Conservation (phyloP, 2,797 vertebrate genomes). For the Apogon talboti region DNA sequence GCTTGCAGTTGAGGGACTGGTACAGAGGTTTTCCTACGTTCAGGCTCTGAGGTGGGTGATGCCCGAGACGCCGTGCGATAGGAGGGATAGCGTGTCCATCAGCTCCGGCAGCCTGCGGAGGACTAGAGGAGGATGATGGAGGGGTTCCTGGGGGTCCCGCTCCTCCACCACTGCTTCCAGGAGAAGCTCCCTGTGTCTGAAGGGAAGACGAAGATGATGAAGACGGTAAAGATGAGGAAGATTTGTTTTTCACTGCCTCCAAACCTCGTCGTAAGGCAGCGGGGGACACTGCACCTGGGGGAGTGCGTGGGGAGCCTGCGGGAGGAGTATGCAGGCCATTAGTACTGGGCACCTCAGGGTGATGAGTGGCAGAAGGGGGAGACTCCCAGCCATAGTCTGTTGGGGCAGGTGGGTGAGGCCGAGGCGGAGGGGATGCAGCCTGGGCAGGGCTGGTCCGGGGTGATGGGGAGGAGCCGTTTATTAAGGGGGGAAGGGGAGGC, state of each 20-base stretch:
- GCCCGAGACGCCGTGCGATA: conserved; percentile 94
- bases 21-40: conserved; percentile 98
- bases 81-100: conserved; percentile 93
- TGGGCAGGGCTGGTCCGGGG: conserved; percentile 92
- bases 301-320: conserved; percentile 82
- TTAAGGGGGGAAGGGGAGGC: conserved; percentile 80
- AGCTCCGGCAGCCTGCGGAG: conserved; percentile 76
- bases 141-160: conserved; percentile 73
- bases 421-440: conserved; percentile 85
- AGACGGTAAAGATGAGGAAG: conserved; percentile 78
- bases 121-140: conserved; percentile 84
- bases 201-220: conserved; percentile 73
- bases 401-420: conserved; percentile 77
- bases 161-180: conserved; percentile 60
- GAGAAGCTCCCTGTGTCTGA: conserved; percentile 69
- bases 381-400: conserved; percentile 91
- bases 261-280: conserved; percentile 91
- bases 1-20: conserved; percentile 98
- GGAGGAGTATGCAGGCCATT: conserved; percentile 92
- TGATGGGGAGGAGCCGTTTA: conserved; percentile 90
- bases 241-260: conserved; percentile 92
- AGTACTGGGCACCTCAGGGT: conserved; percentile 85
- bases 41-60: conserved; percentile 96
- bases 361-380: conserved; percentile 73
- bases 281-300: conserved; percentile 91